Evolutionary conservation across 2,888 invertebrate species (phyloP), one percentile per base, ranked within the genome.

Genomic region (Phortica magna): DNA sequence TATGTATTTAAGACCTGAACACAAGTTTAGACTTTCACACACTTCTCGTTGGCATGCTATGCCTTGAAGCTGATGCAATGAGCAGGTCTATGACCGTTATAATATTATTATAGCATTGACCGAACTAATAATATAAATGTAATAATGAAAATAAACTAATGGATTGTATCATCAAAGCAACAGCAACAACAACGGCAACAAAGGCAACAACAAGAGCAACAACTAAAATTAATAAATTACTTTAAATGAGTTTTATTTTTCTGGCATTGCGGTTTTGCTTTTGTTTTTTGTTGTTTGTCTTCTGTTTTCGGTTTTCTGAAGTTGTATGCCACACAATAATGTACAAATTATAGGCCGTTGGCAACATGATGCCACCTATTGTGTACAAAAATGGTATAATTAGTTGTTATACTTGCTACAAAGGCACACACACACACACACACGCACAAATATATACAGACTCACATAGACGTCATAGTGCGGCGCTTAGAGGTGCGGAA

Each of bases 161-260:
- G 61, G n/a, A 7, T 55, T 55, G 61, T 7, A 48, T 61, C 22
- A 61, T 61, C 17, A 61, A 12, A 10, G 61, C 10, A 17, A n/a
- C 5, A 19, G 3, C 10, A 59, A 59, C 14, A 19, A 7, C 39
- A 65, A 39, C 5, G 39, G 12, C 22, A 17, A 22, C 17, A 17
- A n/a, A 59, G 7, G 3, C 10, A 59, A 59, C 14, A 19, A 7
- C 39, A 65, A 39, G 12, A 65, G 12, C 22, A 17, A 22, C 17
- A 61, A 61, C 61, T 61, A 61, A 65, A 65, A 65, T 65, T 65
- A 39, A 39, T 65, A 61, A 61, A 39, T 65, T 65, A 65, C 65
- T 65, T 39, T 39, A 65, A 65, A 65, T 65, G 65, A n/a, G 65
- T 14, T 12, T 65, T 12, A 39, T 39, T 65, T 65, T 65, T 61